Evolutionary conservation across 2,888 invertebrate species (phyloP).

Genomic region (Nephrotoma flavescens): DNA sequence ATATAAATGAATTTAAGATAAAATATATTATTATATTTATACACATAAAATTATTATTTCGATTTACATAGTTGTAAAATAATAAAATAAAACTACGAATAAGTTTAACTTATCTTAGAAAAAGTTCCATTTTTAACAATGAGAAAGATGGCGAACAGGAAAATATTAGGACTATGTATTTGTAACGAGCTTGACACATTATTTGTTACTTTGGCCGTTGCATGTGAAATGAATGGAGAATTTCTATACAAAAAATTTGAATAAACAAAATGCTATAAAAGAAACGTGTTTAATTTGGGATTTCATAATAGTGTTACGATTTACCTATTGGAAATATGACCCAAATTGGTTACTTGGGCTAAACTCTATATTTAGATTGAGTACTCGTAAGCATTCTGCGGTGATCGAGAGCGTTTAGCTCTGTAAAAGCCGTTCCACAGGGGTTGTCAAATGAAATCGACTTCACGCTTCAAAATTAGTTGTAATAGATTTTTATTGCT

Average conservation of each 20-base stretch:
- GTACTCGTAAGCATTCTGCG: no score
- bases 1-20: background rate
- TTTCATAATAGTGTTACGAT: no score
- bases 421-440: no score
- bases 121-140: background rate
- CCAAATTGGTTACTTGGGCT: no score
- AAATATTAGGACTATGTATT: background rate
- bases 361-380: no score
- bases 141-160: background rate
- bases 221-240: background rate
- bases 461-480: no score
- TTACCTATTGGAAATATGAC: no score
- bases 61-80: background rate
- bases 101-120: background rate
- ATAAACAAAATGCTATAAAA: background rate
- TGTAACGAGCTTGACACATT: background rate
- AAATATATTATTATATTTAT: background rate
- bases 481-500: no score
- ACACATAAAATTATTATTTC: background rate
- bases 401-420: no score
- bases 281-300: background rate
- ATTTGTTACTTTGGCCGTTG: background rate
- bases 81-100: background rate
- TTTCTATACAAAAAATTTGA: background rate
- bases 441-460: no score